These are phyloP conservation scores for Rallus limicola DNA, from an alignment of 2,113 vertebrate genomes.

Conservation along the genomic window DNA sequence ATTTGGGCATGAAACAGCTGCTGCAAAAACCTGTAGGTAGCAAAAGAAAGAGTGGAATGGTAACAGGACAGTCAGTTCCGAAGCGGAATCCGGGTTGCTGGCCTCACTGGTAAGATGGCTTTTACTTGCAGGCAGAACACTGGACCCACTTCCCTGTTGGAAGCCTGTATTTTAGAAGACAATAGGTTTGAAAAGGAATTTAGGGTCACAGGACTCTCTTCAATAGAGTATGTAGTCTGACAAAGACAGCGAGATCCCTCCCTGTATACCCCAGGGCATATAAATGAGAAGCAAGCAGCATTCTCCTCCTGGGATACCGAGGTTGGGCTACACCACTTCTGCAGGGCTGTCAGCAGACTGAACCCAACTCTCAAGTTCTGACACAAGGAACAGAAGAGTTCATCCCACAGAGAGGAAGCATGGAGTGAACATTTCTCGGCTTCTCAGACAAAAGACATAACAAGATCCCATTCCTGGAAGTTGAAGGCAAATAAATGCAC, in stretches of 20 bases:
- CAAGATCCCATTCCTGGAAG: neutral
- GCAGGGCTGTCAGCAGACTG: neutral
- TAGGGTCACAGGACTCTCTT: neutral
- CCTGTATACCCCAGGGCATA: neutral
- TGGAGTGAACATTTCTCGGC: too few species aligned
- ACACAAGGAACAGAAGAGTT: neutral
- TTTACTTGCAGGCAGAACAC: neutral
- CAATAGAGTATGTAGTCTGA: neutral
- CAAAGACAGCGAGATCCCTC: neutral
- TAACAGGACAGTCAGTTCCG: neutral
- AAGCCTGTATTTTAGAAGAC: neutral
- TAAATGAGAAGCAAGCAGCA: too few species aligned
- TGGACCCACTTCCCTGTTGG: neutral
- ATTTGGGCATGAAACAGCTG: neutral
- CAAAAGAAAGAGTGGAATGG: neutral
- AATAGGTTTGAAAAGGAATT: neutral
- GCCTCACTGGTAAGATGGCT: neutral
- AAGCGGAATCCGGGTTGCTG: neutral
- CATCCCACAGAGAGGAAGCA: neutral
- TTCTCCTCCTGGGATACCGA: neutral
- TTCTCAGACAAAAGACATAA: neutral
- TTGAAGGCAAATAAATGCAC: neutral
- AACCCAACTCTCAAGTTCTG: neutral
- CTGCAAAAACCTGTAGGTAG: neutral
- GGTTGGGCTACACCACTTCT: neutral